phyloP scores from a whole-genome alignment of 2,113 vertebrate species.

The Tympanuchus pallidicinctus region DNA sequence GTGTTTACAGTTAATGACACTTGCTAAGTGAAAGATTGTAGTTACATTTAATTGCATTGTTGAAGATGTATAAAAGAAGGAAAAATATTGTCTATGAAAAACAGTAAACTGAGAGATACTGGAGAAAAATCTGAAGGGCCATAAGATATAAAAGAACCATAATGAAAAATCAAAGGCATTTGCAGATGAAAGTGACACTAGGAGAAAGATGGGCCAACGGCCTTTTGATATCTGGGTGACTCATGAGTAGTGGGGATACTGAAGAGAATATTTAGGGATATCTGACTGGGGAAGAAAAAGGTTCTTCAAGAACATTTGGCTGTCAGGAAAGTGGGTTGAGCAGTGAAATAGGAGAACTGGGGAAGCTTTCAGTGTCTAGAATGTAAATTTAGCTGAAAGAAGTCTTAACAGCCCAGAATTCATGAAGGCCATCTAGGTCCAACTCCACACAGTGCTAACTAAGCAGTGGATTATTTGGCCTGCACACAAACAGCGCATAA shows the following conservation, averaged over 20 bases:
- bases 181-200: neutral
- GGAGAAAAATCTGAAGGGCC: neutral
- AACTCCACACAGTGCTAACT: neutral
- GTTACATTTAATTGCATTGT: neutral
- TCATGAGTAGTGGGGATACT: neutral
- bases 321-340: neutral
- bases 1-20: neutral
- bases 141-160: neutral
- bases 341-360: neutral
- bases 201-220: neutral
- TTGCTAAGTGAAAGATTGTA: neutral
- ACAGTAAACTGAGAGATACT: neutral
- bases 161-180: neutral
- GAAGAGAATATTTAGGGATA: neutral
- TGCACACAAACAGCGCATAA: too few species aligned
- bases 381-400: neutral
- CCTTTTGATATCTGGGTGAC: neutral
- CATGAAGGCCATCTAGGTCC: neutral
- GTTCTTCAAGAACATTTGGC: neutral
- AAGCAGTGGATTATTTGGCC: neutral
- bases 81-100: neutral
- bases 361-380: neutral
- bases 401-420: neutral
- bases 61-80: neutral
- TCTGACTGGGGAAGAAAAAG: neutral